Base-by-base conservation (phyloP, 2,113 vertebrate genomes). In the Myotis yumanensis region DNA sequence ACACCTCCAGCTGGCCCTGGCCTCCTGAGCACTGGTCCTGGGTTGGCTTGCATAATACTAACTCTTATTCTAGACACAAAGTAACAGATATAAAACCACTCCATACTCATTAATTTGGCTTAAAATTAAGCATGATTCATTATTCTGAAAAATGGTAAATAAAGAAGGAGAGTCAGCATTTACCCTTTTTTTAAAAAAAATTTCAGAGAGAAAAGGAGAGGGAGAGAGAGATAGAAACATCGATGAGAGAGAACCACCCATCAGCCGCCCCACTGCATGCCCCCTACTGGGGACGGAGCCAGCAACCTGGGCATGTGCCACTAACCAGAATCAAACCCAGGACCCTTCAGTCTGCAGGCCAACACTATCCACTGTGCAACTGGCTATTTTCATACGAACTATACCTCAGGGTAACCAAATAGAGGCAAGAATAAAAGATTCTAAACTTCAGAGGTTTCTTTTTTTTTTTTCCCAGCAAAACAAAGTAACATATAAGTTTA, bases 21-120 rank as follows among this genome's bases (percentile, higher is more conserved):
- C 3, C 97, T 97, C 59, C 97, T 88, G 48, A 98, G 68, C 35
- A 92, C 96, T n/a, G 94, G 89, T 62, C 92, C 98, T 84, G 93
- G 96, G 66, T 91, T 88, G 62, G 95, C 57, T 37, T 97, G 87
- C 1, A 62, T 76, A 91, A 86, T 3, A 72, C 46, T 40, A 64
- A 62, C 32, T 64, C 43, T 86, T 93, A 89, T 11, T 82, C 62
- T 35, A 81, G 69, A 86, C 68, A 82, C 12, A 54, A 64, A 86
- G 22, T 32, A 93, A 76, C 35, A 85, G 48, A n/a, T 46, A 51
- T 3, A 86, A 43, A 82, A 51, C 66, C 54, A 35, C 4, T 73
- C 18, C 37, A 75, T 54, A 88, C 18, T 85, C 64, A 73, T 85
- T 72, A 76, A 35, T 91, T 89, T 43, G 64, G 72, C 73, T 89